Evolutionary conservation across 2,888 invertebrate genomes (phyloP).

Genomic region (Caenorhabditis doughertyi): DNA sequence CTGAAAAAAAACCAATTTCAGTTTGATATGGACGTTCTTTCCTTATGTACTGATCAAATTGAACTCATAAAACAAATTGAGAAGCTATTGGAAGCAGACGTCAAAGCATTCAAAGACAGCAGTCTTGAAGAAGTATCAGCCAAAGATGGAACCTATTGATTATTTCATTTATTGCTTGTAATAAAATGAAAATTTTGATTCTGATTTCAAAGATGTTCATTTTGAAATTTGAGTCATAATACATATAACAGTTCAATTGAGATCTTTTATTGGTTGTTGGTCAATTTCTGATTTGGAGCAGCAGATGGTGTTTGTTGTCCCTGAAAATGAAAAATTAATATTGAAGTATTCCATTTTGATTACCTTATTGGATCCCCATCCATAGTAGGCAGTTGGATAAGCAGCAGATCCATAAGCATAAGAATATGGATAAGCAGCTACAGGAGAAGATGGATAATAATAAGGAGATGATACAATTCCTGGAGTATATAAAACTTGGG

Average conservation of each 20-base stretch:
- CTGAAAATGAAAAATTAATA: not conserved
- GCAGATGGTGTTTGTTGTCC: conserved; percentile 21
- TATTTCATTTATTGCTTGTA: no score
- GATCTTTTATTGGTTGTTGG: conserved; percentile 27
- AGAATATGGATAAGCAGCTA: conserved; percentile 26
- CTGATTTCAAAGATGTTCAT: not conserved
- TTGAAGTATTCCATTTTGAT: not conserved
- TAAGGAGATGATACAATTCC: conserved; percentile 30
- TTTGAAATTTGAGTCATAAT: not conserved
- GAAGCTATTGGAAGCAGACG: conserved; percentile 13
- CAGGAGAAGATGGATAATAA: conserved; percentile 17
- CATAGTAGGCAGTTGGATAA: conserved; percentile 34
- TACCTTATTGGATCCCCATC: conserved; percentile 40
- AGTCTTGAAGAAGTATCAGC: conserved; percentile 10
- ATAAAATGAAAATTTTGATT: no score
- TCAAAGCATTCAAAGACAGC: conserved; percentile 12
- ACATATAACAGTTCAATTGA: not conserved
- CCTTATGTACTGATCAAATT: conserved; percentile 41
- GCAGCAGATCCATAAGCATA: conserved; percentile 28
- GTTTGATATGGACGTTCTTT: conserved; percentile 47
- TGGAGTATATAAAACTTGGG: conserved; percentile 21
- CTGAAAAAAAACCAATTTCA: conserved; percentile 8
- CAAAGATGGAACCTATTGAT: not conserved
- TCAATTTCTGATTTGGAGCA: conserved; percentile 26
- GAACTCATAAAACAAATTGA: conserved; percentile 32